phyloP scores from a whole-genome alignment of 2,113 vertebrate genomes.

The Tursiops truncatus region DNA sequence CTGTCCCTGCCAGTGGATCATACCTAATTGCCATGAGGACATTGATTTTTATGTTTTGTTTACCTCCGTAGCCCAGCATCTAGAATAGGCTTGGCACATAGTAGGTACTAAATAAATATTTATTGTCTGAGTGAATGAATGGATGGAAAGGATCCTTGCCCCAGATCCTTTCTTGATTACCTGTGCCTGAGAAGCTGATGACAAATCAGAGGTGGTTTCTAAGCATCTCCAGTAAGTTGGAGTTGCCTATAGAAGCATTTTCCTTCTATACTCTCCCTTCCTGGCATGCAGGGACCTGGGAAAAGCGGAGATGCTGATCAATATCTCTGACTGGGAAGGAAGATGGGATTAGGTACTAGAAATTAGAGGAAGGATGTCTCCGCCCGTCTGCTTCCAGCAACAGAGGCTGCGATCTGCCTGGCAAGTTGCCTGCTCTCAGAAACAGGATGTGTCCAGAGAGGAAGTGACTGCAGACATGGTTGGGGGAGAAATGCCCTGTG shows the following conservation, averaged over 20 bases:
- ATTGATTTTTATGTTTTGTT: constrained; percentile 35
- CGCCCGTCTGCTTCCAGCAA: constrained; percentile 68
- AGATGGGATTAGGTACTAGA: constrained; percentile 72
- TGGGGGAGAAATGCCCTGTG: constrained; percentile 61
- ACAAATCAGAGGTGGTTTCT: neutral
- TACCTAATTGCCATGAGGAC: neutral
- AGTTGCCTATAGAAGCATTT: constrained; percentile 28
- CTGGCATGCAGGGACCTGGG: constrained; percentile 77
- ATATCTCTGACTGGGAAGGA: constrained; percentile 76
- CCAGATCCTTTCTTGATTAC: constrained; percentile 18
- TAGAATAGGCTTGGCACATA: constrained; percentile 6
- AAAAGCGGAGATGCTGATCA: constrained; percentile 78
- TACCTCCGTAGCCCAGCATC: neutral
- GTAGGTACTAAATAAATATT: constrained; percentile 52
- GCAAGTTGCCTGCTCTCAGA: constrained; percentile 76
- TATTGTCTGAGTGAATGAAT: neutral
- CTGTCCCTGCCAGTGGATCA: neutral
- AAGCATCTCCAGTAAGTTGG: neutral
- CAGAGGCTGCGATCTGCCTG: constrained; percentile 75
- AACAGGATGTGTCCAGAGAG: constrained; percentile 85
- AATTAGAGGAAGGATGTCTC: constrained; percentile 84
- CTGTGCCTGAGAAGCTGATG: neutral
- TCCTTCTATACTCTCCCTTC: constrained; percentile 62
- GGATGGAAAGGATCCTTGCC: neutral
- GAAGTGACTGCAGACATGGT: constrained; percentile 84